Conservation (phyloP, 1,140 invertebrate species). For the Phenacoccus solenopsis region DNA sequence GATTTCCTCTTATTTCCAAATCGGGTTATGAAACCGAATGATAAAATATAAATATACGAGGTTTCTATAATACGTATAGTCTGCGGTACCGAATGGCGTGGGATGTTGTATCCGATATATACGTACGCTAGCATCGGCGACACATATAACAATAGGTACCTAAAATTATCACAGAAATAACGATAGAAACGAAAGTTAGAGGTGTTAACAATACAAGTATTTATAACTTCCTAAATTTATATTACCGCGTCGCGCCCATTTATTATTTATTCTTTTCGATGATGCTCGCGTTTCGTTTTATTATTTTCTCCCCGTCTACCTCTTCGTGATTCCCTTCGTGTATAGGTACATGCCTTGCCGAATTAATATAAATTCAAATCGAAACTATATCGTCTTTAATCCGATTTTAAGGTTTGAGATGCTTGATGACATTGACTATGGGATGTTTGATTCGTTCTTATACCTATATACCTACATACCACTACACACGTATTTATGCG, state of each 20-base stretch:
- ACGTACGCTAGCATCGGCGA: not conserved
- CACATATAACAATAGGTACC: conserved; percentile 4
- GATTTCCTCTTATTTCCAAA: not conserved
- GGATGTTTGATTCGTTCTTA: no score
- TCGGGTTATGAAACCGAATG: not conserved
- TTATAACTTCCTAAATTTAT: conserved; percentile 16
- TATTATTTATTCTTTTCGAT: conserved; percentile 9
- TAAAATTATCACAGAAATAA: conserved; percentile 18
- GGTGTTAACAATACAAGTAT: conserved; percentile 15
- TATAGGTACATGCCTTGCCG: no score
- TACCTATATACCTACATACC: no score
- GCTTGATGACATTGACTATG: no score
- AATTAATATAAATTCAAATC: not conserved
- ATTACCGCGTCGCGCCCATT: conserved; percentile 10
- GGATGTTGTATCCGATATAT: not conserved
- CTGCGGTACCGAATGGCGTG: not conserved
- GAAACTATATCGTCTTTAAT: not conserved
- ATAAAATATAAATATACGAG: conserved; percentile 3
- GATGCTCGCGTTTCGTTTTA: not conserved
- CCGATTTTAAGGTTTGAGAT: not conserved
- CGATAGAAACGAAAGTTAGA: conserved; percentile 11
- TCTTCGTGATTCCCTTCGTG: not conserved
- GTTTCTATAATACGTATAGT: conserved; percentile 1
- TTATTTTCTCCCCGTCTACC: not conserved
- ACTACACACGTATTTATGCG: no score